Evolutionary conservation across 2,888 invertebrate genomes (phyloP).

Genomic region (Mythimna albipuncta): DNA sequence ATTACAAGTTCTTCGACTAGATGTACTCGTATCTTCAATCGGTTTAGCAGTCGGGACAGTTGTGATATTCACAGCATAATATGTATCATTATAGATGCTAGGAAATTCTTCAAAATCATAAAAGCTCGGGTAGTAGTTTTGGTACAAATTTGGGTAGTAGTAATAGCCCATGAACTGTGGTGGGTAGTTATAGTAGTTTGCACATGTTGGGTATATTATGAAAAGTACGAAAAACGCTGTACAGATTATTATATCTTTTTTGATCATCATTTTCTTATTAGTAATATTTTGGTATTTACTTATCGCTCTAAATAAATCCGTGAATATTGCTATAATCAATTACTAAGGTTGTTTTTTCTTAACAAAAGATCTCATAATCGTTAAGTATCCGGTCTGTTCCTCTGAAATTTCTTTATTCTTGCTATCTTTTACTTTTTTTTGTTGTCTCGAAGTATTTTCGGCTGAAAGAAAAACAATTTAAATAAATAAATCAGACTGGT

Average conservation of each 20-base stretch:
- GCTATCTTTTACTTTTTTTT: too few relatives aligned
- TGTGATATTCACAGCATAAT: constrained; percentile 25
- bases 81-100: constrained; percentile 26
- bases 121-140: constrained; percentile 43
- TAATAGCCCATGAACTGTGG: constrained; percentile 50
- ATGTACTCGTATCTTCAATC: not conserved
- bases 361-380: not conserved
- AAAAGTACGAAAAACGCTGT: not conserved
- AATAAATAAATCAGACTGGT: too few relatives aligned
- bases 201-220: constrained; percentile 11
- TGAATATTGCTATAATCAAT: not conserved
- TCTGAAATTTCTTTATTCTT: not conserved
- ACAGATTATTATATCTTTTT: not conserved
- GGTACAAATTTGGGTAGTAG: constrained; percentile 31
- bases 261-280: constrained; percentile 14
- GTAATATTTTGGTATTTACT: too few relatives aligned
- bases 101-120: constrained; percentile 47
- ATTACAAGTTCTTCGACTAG: constrained; percentile 64
- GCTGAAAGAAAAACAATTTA: constrained; percentile 4
- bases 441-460: not conserved
- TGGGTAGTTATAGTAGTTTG: constrained; percentile 53
- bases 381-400: not conserved
- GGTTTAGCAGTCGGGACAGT: not conserved
- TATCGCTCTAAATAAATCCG: too few relatives aligned
- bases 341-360: not conserved